These are phyloP conservation scores for Phoenicopterus ruber DNA, from an alignment of 2,113 vertebrate species.

Conservation along the genomic window DNA sequence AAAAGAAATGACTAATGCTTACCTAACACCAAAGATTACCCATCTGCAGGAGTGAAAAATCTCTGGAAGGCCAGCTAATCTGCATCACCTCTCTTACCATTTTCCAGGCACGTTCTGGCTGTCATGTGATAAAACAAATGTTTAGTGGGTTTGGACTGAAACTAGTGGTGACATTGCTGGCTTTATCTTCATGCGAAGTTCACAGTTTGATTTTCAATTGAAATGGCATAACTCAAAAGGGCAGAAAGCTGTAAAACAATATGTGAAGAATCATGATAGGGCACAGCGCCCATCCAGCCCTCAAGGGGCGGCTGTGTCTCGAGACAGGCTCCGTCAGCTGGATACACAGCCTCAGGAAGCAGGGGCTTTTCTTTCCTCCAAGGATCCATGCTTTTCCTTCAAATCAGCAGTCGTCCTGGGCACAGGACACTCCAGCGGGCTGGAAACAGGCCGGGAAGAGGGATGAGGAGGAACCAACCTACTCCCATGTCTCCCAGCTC, in stretches of 20 bases:
- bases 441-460: background rate
- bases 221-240: background rate
- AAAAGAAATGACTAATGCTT: background rate
- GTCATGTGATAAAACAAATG: constrained; percentile 14
- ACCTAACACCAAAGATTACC: background rate
- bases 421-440: background rate
- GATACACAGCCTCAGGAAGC: background rate
- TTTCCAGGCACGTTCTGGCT: background rate
- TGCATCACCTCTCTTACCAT: constrained; percentile 4
- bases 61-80: constrained; percentile 26
- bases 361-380: background rate
- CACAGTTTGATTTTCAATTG: background rate
- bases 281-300: background rate
- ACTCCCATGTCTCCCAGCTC: background rate
- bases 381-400: background rate
- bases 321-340: background rate
- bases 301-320: background rate
- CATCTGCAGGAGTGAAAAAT: background rate
- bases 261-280: background rate
- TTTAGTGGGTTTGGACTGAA: background rate
- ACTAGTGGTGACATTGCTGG: background rate
- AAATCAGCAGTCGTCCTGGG: background rate
- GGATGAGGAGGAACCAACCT: background rate
- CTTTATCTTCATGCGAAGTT: background rate
- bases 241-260: background rate